Evolutionary conservation across 2,113 vertebrate genomes (phyloP).

Genomic region (Callithrix jacchus): DNA sequence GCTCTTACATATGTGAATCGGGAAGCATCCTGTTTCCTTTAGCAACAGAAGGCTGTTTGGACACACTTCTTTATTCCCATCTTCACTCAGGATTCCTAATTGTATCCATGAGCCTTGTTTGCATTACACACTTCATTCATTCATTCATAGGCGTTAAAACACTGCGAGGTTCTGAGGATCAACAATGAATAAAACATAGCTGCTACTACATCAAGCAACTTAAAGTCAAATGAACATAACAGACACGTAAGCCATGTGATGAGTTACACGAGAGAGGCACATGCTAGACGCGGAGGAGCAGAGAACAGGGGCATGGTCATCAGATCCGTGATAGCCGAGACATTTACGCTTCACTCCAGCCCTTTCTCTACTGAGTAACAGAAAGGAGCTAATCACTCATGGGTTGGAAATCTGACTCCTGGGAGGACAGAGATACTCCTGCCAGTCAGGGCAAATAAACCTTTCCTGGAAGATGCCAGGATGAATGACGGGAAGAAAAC

Average conservation of each 20-base stretch:
- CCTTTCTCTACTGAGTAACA: background rate
- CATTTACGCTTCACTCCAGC: background rate
- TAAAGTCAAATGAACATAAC: background rate
- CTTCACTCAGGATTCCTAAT: background rate
- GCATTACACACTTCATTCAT: background rate
- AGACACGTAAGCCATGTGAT: background rate
- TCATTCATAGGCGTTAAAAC: background rate
- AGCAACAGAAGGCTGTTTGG: background rate
- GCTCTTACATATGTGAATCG: background rate
- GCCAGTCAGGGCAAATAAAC: background rate
- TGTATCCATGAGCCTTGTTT: background rate
- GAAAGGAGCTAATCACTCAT: background rate
- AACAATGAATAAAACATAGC: background rate
- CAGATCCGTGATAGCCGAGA: background rate
- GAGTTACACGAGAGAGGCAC: background rate
- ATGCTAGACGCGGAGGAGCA: background rate
- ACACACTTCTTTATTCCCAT: background rate
- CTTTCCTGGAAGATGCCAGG: background rate
- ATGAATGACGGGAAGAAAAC: background rate
- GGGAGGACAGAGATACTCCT: background rate
- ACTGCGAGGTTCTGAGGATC: background rate
- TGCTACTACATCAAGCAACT: background rate
- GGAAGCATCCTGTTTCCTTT: background rate
- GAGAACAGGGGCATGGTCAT: background rate
- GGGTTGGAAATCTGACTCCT: background rate